Conservation (phyloP, 2,797 vertebrate species). For the Simalia tracyae region DNA sequence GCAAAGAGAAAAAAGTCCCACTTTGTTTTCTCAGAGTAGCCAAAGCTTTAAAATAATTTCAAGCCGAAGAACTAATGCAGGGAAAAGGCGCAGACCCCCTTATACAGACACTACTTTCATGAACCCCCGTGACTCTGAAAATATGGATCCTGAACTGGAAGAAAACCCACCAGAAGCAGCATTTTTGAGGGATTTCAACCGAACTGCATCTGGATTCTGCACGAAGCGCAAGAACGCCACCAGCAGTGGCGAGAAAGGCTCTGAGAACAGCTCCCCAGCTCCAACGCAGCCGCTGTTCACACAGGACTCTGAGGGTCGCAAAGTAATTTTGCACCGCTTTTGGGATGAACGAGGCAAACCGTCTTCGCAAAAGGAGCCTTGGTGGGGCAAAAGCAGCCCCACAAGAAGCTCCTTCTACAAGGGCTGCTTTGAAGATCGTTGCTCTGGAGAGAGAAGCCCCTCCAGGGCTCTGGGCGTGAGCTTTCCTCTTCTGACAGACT, state of each 20-base stretch:
- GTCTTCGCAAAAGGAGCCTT: constrained; percentile 54
- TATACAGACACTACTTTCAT: fast-evolving
- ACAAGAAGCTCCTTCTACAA: background rate
- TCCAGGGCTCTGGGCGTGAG: background rate
- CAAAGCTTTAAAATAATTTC: background rate
- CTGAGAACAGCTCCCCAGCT: background rate
- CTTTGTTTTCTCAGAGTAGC: fast-evolving
- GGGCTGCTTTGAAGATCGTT: background rate
- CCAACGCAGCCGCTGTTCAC: constrained; percentile 75
- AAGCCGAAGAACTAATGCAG: constrained; percentile 8
- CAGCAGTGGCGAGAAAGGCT: background rate
- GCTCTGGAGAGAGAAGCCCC: background rate
- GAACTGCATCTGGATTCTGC: fast-evolving
- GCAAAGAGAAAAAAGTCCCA: background rate
- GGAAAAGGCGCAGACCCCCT: constrained; percentile 5
- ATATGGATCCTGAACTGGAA: fast-evolving
- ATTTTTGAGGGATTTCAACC: constrained; percentile 35
- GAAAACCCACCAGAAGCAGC: fast-evolving
- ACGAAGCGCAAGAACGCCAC: too few relatives aligned
- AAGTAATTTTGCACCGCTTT: constrained; percentile 79
- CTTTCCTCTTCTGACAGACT: constrained; percentile 28
- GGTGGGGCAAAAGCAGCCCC: constrained; percentile 66
- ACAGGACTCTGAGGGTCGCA: constrained; percentile 87
- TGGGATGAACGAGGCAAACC: background rate
- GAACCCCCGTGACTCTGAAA: constrained; percentile 7